Base-by-base conservation (phyloP, 2,888 invertebrate genomes). In the Morpho achilles region DNA sequence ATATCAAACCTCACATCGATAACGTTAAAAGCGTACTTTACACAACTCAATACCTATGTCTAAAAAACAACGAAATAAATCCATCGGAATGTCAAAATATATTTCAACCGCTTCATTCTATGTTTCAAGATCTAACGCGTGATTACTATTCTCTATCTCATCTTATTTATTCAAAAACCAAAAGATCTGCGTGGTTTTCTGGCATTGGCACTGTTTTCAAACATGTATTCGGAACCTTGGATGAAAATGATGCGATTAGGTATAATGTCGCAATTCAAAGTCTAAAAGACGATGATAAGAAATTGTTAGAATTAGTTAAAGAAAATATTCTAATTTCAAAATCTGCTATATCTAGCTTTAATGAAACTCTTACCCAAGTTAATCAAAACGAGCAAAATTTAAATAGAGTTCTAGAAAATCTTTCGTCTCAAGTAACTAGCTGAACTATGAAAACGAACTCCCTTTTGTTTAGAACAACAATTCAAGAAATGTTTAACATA, bases 211-310 rank as follows among this genome's bases (percentile, higher is more conserved):
- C 63, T 7, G 32, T 64, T 1, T 53, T 63, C 8, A 70, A 70
- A 65, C 54, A 62, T 23, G 54, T 69, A n/a, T 69, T 69, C 49
- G 70, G 69, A 1, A 67, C 70, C 43, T 42, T 70, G 40, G 64
- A 69, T 22, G 68, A 69, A 57, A 50, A 69, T 8, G 68, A 70
- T 48, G 68, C 60, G 9, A 9, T 67, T 0, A 63, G 53, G 42
- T 70, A 68, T 50, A 56, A 69, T 43, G 46, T 62, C 0, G 66
- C 68, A 6, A 67, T 71, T 10, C 23, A 55, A 23, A 40, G 23
- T 40, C 1, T 67, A 16, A 60, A 67, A 48, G 50, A 62, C 23
- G 47, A 63, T n/a, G 39, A 61, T 23, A 66, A 64, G 32, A 56
- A 47, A 23, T 49, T 66, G 41, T 55, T 9, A 23, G 42, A 22